These are phyloP conservation scores for Syrrhaptes paradoxus DNA, from an alignment of 2,113 vertebrate genomes.

Conservation along the genomic window DNA sequence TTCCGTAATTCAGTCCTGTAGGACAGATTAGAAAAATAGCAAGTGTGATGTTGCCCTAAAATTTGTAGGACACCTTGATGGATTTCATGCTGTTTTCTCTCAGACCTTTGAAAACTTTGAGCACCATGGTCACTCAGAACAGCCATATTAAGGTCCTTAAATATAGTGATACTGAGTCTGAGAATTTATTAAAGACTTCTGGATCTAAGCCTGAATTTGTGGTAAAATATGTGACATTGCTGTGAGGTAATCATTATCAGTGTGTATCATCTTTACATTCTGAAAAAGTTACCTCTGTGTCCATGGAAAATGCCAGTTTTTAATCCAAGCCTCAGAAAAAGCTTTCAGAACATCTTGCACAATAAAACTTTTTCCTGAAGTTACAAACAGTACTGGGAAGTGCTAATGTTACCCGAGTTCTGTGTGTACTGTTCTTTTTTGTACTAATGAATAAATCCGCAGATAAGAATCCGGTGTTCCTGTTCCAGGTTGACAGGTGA, in stretches of 20 bases:
- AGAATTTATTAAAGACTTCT: not conserved
- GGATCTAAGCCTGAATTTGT: not conserved
- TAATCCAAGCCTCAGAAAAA: not conserved
- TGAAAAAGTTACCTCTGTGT: not conserved
- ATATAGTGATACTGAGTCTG: not conserved
- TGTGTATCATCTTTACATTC: not conserved
- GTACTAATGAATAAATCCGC: not conserved
- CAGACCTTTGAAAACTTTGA: not conserved
- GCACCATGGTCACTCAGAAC: rapidly evolving
- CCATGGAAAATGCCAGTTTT: not conserved
- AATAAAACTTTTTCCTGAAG: not conserved
- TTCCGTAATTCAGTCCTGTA: not conserved
- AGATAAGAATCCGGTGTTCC: not conserved
- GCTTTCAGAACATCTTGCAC: not conserved
- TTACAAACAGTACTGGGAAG: not conserved
- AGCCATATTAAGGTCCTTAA: not conserved
- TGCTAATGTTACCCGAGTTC: not conserved
- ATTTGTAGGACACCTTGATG: not conserved
- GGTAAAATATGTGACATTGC: not conserved
- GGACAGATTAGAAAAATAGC: not conserved
- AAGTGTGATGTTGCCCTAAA: not conserved
- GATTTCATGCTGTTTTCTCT: not conserved
- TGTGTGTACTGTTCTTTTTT: not conserved
- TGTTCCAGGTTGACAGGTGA: not conserved
- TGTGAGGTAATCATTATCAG: not conserved